Conservation (phyloP, 1,140 invertebrate genomes). For the Argopecten irradians region DNA sequence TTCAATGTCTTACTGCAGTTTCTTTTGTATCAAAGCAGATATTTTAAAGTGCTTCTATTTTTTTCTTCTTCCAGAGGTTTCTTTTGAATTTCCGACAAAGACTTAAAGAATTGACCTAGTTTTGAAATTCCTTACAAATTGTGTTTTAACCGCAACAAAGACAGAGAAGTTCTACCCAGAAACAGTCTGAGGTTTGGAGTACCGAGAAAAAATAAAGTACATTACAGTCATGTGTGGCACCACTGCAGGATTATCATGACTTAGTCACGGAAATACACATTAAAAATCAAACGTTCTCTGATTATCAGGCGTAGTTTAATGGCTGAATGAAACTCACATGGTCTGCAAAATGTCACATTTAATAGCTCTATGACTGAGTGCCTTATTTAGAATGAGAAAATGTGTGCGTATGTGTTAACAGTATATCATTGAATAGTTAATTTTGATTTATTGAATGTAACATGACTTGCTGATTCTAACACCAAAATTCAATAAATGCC, state of each 20-base stretch:
- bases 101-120: not conserved
- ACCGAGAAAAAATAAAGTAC: conserved; percentile 2
- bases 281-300: not conserved
- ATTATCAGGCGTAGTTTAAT: not conserved
- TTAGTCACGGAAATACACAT: conserved; percentile 3
- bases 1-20: not conserved
- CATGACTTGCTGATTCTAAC: not conserved
- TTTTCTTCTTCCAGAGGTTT: not conserved
- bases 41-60: conserved; percentile 18
- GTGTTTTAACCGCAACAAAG: not conserved
- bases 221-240: not conserved
- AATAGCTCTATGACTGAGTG: not conserved
- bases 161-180: not conserved
- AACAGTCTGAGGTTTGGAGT: not conserved
- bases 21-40: not conserved
- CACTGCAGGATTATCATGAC: not conserved
- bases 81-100: not conserved
- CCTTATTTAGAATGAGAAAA: not conserved
- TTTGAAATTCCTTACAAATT: not conserved
- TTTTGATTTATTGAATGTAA: conserved; percentile 19
- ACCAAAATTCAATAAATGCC: conserved; percentile 18
- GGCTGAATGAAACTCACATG: not conserved
- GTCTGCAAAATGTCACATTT: not conserved
- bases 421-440: conserved; percentile 10
- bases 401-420: not conserved